Conservation (phyloP, 2,797 vertebrate genomes). For the Rhabdomys pumilio region DNA sequence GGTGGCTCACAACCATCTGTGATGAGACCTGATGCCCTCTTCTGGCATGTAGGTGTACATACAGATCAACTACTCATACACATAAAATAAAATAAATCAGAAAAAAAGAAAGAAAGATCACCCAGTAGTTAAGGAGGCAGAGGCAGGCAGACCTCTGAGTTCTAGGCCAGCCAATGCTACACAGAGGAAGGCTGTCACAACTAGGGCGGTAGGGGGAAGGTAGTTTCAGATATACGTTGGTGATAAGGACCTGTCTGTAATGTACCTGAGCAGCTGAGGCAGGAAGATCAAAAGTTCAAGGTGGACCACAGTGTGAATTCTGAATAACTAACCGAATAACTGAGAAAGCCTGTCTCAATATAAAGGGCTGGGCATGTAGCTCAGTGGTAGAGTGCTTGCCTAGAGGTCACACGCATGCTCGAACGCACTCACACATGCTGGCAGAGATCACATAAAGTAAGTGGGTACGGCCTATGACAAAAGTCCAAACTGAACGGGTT, state of each 20-base stretch:
- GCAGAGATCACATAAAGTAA: neutral
- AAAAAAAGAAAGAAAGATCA: too few species aligned
- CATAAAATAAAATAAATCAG: neutral
- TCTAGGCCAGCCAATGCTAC: too few species aligned
- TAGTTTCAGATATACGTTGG: neutral
- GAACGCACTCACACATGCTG: neutral
- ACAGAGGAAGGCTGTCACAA: neutral
- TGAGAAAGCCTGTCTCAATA: neutral
- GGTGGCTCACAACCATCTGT: neutral
- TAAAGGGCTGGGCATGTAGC: neutral
- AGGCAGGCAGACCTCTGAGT: neutral
- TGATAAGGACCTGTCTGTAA: neutral
- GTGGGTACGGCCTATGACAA: neutral
- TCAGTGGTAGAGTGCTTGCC: neutral
- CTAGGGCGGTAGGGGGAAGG: neutral
- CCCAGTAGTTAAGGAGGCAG: neutral
- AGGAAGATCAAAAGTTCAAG: neutral
- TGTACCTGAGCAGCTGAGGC: neutral
- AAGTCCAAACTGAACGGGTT: neutral
- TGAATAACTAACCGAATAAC: neutral
- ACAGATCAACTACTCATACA: neutral
- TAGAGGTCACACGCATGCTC: too few species aligned
- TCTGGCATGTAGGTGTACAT: neutral
- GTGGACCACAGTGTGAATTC: neutral
- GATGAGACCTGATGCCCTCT: neutral